Evolutionary conservation across 2,113 vertebrate genomes (phyloP), one percentile per base, ranked within the genome.

Genomic region (Sinocyclocheilus rhinocerous): DNA sequence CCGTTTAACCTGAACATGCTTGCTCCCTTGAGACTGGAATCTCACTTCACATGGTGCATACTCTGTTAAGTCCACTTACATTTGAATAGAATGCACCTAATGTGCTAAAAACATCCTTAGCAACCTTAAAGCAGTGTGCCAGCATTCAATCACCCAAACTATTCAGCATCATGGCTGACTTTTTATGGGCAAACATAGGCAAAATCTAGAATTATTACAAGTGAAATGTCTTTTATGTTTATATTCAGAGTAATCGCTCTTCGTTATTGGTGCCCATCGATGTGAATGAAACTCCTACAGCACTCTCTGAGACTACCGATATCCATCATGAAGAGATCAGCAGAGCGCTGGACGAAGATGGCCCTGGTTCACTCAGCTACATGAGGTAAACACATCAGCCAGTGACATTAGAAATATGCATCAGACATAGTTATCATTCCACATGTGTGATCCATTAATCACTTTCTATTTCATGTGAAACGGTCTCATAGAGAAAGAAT

Each of bases 301-400:
- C 67, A 13, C 57, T 89, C 69, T 72, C 63, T 45, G 81, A 86
- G 42, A 86, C 88, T 1, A 69, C 61, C 78, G 22, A 45, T 9
- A 15, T 10, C 20, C 42, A 33, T 24, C 4, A 36, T 50, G 78
- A 86, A 76, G 67, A 22, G 13, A 83, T 87, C 76, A 77, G 36
- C 83, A 81, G 26, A 12, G 85, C 76, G 29, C 9, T 55, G 16
- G 85, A 67, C 22, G 85, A 84, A 75, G 63, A 22, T 9, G 18
- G 55, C 78, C 39, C 79, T 26, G 36, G 29, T 36, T 76, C 24
- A 8, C 85, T 86, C 0, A 87, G 61, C 76, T 26, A 20, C 7
- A 29, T 73, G 77, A 94, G 93, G 94, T 94, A 86, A 61, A 24
- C 6, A 55, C 52, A 55, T 55, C 52, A 59, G 8, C 57, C 57